These are phyloP conservation scores for Siderastrea siderea DNA, from an alignment of 92 coral and sea anemone species.

Conservation along the genomic window DNA sequence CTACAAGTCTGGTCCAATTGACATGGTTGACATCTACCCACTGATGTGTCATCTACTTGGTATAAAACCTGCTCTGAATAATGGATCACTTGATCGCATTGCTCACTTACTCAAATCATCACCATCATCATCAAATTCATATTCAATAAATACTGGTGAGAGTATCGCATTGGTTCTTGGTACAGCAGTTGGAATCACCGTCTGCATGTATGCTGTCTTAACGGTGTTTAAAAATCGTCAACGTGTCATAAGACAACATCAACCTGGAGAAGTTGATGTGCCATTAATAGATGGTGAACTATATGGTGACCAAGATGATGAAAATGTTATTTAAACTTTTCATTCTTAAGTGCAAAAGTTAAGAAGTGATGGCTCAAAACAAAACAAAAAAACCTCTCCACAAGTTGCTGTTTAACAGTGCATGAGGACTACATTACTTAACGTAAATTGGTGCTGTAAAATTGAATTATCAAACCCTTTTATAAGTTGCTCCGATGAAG, in stretches of 20 bases:
- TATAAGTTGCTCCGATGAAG: no score
- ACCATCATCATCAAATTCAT: background rate
- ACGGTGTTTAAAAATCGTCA: constrained; percentile 20
- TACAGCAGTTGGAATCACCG: constrained; percentile 11
- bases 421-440: no score
- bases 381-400: no score
- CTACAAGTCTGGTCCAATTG: constrained; percentile 40
- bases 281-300: constrained; percentile 17
- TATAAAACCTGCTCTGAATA: constrained; percentile 68
- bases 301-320: constrained; percentile 15
- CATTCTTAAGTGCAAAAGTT: background rate
- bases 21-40: constrained; percentile 54
- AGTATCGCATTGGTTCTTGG: constrained; percentile 22
- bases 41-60: constrained; percentile 45
- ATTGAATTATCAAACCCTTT: no score
- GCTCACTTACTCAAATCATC: constrained; percentile 50
- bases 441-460: no score
- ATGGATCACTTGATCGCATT: constrained; percentile 66
- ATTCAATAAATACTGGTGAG: constrained; percentile 16
- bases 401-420: no score
- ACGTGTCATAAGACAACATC: background rate
- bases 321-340: background rate
- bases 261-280: constrained; percentile 2
- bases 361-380: no score
- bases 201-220: constrained; percentile 21